Base-by-base conservation (phyloP, 2,888 invertebrate species). In the Coelopa pilipes region DNA sequence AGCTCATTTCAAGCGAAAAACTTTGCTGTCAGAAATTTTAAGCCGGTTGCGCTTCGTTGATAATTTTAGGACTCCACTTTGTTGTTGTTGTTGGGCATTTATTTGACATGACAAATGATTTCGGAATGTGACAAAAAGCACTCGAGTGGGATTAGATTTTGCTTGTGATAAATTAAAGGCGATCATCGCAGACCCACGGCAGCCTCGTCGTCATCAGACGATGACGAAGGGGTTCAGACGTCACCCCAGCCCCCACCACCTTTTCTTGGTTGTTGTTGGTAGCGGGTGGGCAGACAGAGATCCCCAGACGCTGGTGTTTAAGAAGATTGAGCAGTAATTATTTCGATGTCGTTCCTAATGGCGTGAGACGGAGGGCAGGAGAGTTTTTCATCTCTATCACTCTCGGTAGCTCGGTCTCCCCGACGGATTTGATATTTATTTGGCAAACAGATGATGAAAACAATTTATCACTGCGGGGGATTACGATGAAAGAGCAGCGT, bases 121-220 rank as follows among this genome's bases (percentile, higher is more conserved):
- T 83, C 81, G 81, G 79, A 82, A 82, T 84, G 84, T 85, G 84
- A 84, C 85, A 84, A 83, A 82, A 82, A 82, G 81, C 82, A 80
- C 81, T 82, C 79, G 80, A 79, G 78, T 78, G 79, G 82, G 83
- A 83, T 84, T 84, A 84, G 76, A 21, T 19, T 13, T 1, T 53
- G 80, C 79, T 78, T 78, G 78, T 82, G 83, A 83, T 85, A 84
- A 84, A 34, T 34, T 21, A 59, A 34, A 62, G 34, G 62, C 62
- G 24, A 34, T 59, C 57, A 12, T 59, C 57, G 19, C 57, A 21
- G 34, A 34, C 34, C 34, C 34, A 34, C 34, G 34, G 34, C 34
- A 34, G 34, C 34, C 34, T 34, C 34, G 7, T 2, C 7, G 4
- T 2, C 34, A 34, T 34, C 34, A 34, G 34, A 34, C 34, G 34